Evolutionary conservation across 2,113 vertebrate genomes (phyloP).

Genomic region (Pristiophorus japonicus): DNA sequence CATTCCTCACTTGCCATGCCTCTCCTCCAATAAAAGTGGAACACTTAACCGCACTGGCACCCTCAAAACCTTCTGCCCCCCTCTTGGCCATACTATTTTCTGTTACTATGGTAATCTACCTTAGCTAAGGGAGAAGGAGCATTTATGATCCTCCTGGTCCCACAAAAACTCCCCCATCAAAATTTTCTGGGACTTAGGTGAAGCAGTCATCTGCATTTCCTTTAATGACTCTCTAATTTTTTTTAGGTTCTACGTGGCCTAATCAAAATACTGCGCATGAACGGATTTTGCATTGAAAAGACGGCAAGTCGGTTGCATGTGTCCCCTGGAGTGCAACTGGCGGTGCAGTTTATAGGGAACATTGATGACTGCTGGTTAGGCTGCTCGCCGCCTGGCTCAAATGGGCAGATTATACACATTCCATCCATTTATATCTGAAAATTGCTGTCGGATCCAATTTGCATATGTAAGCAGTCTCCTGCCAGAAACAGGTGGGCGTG

Average conservation of each 20-base stretch:
- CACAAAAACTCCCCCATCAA: background rate
- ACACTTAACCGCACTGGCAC: background rate
- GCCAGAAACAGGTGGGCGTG: background rate
- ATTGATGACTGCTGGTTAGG: too few species aligned
- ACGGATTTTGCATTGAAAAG: too few species aligned
- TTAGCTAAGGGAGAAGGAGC: too few species aligned
- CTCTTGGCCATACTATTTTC: background rate
- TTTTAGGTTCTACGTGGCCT: too few species aligned
- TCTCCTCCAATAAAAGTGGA: background rate
- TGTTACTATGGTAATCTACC: background rate
- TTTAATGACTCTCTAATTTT: too few species aligned
- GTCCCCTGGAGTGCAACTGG: too few species aligned
- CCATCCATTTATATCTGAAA: background rate
- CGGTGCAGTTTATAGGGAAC: too few species aligned
- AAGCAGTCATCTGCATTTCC: too few species aligned
- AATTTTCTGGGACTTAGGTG: background rate
- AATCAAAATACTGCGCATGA: too few species aligned
- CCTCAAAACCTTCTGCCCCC: background rate
- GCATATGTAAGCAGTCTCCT: background rate
- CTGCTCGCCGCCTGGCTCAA: too few species aligned
- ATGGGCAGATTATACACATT: background rate
- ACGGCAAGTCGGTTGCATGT: too few species aligned
- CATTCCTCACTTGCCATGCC: background rate
- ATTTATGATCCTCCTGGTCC: background rate
- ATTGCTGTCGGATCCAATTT: background rate